These are phyloP conservation scores for Ochotona curzoniae DNA, from an alignment of 2,113 vertebrate genomes.

Conservation along the genomic window DNA sequence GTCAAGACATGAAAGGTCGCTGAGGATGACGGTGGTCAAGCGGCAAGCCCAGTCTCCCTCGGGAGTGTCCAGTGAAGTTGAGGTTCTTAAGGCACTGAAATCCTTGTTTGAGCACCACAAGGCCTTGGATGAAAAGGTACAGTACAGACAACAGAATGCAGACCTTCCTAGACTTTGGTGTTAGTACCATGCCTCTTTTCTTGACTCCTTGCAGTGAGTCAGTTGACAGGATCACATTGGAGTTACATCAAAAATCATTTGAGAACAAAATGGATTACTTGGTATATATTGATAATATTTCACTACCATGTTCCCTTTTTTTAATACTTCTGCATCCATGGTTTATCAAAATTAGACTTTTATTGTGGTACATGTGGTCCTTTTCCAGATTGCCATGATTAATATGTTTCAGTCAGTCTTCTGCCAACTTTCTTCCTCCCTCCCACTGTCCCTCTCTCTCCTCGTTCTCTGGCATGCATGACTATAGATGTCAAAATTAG, in stretches of 20 bases:
- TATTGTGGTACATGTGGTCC: background rate
- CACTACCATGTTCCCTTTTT: background rate
- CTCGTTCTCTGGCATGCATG: background rate
- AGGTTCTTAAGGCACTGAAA: conserved; percentile 99
- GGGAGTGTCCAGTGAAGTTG: conserved; percentile 98
- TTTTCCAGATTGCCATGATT: background rate
- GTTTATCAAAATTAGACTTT: background rate
- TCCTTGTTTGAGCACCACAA: conserved; percentile 99
- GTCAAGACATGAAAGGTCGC: conserved; percentile 97
- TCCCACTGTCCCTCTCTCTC: background rate
- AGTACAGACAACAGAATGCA: background rate
- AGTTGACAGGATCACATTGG: background rate
- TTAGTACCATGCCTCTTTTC: background rate
- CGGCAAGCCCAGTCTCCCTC: conserved; percentile 99
- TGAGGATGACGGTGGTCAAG: conserved; percentile 99
- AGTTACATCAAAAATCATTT: background rate
- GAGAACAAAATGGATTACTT: background rate
- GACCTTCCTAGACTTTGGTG: background rate
- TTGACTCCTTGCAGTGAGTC: background rate
- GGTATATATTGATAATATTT: background rate
- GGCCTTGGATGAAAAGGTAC: conserved; percentile 98
- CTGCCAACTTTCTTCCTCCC: background rate
- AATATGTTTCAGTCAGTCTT: background rate
- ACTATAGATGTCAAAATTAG: background rate
- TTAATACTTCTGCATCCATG: background rate